phyloP scores from a whole-genome alignment of 2,888 invertebrate genomes.

The Tachina grossa region DNA sequence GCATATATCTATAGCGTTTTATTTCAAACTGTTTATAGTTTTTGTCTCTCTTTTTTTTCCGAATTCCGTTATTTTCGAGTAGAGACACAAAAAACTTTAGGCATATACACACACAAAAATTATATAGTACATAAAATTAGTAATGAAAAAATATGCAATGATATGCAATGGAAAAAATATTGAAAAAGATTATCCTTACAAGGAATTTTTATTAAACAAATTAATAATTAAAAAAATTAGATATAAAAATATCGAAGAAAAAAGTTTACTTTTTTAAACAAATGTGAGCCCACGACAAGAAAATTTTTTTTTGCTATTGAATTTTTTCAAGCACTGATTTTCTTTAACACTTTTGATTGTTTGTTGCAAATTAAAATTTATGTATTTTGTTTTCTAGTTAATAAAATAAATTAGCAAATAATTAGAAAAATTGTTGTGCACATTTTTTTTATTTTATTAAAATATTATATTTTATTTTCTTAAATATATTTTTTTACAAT shows the following conservation, averaged over 20 bases:
- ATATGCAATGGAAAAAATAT: constrained; percentile 47
- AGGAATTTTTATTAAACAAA: constrained; percentile 31
- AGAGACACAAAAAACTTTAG: constrained; percentile 64
- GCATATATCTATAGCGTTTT: not conserved
- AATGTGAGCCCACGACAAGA: constrained; percentile 53
- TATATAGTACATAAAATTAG: constrained; percentile 42
- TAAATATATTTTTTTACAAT: constrained; percentile 59
- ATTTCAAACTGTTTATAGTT: not conserved
- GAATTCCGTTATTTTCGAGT: constrained; percentile 35
- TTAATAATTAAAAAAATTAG: constrained; percentile 24
- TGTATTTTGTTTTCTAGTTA: constrained; percentile 2
- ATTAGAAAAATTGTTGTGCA: constrained; percentile 39
- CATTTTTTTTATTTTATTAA: constrained; percentile 14
- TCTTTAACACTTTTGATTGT: constrained; percentile 21
- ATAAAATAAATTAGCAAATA: constrained; percentile 65
- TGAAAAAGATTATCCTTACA: constrained; percentile 50
- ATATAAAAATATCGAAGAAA: constrained; percentile 29
- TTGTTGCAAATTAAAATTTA: constrained; percentile 30
- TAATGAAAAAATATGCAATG: constrained; percentile 30
- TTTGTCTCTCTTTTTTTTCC: constrained; percentile 14
- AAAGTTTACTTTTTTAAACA: constrained; percentile 60
- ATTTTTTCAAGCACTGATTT: constrained; percentile 23
- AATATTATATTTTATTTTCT: constrained; percentile 27
- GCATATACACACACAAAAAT: constrained; percentile 68
- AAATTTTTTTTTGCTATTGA: constrained; percentile 18